These are phyloP conservation scores for Drosophila stalkeri DNA, from an alignment of 2,888 invertebrate genomes.

Conservation along the genomic window DNA sequence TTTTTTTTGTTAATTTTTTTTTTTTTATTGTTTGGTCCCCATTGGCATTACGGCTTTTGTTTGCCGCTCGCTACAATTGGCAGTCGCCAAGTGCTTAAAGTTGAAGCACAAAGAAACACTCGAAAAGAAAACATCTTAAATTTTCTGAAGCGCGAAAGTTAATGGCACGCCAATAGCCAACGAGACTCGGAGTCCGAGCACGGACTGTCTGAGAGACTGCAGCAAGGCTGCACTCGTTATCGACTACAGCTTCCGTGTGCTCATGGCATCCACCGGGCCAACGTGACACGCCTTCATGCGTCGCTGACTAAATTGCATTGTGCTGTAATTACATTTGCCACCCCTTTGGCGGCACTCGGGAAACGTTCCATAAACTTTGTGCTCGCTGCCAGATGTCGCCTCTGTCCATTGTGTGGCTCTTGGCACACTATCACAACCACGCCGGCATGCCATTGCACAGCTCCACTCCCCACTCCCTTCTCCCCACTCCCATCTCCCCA, in stretches of 20 bases:
- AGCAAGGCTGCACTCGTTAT: constrained; percentile 74
- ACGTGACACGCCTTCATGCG: constrained; percentile 35
- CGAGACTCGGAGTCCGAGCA: background rate
- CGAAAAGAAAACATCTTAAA: constrained; percentile 57
- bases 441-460: constrained; percentile 2
- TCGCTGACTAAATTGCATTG: constrained; percentile 75
- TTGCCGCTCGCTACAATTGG: constrained; percentile 4
- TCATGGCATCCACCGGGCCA: constrained; percentile 3
- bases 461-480: background rate
- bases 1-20: background rate
- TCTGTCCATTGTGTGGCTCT: constrained; percentile 64
- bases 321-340: constrained; percentile 77
- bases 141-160: constrained; percentile 45
- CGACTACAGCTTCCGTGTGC: constrained; percentile 73
- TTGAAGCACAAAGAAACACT: constrained; percentile 24
- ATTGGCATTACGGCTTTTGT: constrained; percentile 34
- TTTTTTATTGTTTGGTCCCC: constrained; percentile 4
- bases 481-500: too few species aligned
- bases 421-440: constrained; percentile 53
- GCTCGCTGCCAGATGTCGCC: constrained; percentile 35
- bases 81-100: constrained; percentile 49
- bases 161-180: constrained; percentile 31
- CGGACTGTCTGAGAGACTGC: background rate
- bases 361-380: constrained; percentile 31
- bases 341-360: constrained; percentile 24